Evolutionary conservation across 1,140 invertebrate species (phyloP), one percentile per base, ranked within the genome.

Genomic region (Drosophila sproati): DNA sequence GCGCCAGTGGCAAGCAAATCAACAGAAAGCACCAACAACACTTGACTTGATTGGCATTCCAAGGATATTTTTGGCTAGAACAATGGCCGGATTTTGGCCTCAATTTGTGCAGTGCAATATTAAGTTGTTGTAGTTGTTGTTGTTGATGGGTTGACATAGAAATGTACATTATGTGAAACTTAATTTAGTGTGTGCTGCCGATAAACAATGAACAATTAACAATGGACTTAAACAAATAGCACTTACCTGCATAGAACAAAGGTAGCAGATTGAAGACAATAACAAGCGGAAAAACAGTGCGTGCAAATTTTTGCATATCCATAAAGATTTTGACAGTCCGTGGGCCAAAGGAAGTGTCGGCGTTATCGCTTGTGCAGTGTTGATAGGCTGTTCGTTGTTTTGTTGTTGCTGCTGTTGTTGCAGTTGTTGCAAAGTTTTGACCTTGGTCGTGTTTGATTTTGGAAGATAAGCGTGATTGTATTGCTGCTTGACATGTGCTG

Each of bases 261-360:
- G 91, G 91, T 77, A 92, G 82, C 90, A 92, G 83, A 87, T 92
- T 92, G 69, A 92, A 90, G 76, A 92, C 83, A 80, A 92, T 89
- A 76, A 92, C 68, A 70, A 92, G 74, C 62, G 91, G 88, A 74
- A 92, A 80, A 61, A 92, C 78, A 87, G 87, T 86, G 63, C 87
- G 87, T 80, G 89, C 76, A 81, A 92, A 80, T 72, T 82, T 89
- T 77, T 92, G 90, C 70, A 92, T 62, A 82, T 92, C 91, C 71
- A 67, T 73, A 62, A 87, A 82, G 72, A 90, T 63, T 79, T 78
- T 75, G 77, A 78, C 82, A 70, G 82, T 70, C 47, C 77, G 68
- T 60, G 73, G 20, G 56, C 68, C 66, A 7, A 43, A 35, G 50
- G 50, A 50, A 77, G n/a, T 72, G 66, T 72, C 72, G 73, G 62